Evolutionary conservation across 2,888 invertebrate genomes (phyloP), one percentile per base, ranked within the genome.

Genomic region (Anodontia alba): DNA sequence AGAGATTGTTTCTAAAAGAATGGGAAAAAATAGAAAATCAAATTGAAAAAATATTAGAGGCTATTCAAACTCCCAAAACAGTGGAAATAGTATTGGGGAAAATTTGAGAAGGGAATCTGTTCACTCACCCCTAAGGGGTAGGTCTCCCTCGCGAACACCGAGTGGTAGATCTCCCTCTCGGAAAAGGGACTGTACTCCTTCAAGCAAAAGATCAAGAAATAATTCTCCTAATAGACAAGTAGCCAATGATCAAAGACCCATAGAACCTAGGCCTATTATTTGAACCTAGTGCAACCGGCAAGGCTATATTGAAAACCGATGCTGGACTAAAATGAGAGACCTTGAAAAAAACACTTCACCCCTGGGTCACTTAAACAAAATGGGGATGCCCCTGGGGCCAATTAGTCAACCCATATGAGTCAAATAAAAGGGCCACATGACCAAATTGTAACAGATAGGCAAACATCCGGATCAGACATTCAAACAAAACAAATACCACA

Each of bases 21-120:
- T 57, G 23, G 23, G 57, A 57, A 57, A 57, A 57, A 57, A 7
- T 57, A 3, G 57, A 57, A 57, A 57, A 17, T 26, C 57, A 57
- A 57, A 57, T 57, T 8, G 57, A 17, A 20, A 23, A 57, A 26
- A 57, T 57, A 26, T 26, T 57, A 29, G 29, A 26, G 26, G 8
- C 57, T 1, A 23, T 57, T 7, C 7, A 57, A 7, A 29, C 1
- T 26, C 29, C 29, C 57, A 5, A 57, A 29, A 57, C 29, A 8
- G 8, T 42, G n/a, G 20, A 5, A 49, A 20, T 49, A 49, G 20
- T 20, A 10, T 20, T 49, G 49, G n/a, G 49, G 49, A 20, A 15
- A 5, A 10, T 10, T 49, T 49, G 5, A 49, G 17, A n/a, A n/a
- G n/a, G n/a, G n/a, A n/a, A n/a, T n/a, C n/a, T n/a, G n/a, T n/a